These are phyloP conservation scores for Hestina assimilis DNA, from an alignment of 1,140 invertebrate genomes.

Conservation along the genomic window DNA sequence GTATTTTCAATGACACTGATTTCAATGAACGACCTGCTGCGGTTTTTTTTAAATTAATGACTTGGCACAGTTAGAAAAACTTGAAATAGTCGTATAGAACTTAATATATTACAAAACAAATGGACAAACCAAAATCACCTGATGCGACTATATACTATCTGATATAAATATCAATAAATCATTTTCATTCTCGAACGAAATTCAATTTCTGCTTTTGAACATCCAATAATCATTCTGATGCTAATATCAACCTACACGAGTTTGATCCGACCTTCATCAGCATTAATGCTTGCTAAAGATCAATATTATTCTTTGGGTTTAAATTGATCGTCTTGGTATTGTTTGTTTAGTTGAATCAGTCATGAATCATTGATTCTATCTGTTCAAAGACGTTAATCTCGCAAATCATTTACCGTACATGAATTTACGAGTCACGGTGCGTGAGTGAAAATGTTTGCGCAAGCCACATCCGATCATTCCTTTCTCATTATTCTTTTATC, in stretches of 20 bases:
- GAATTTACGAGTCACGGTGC: slow-evolving; percentile 22
- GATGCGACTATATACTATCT: no score
- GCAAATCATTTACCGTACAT: slow-evolving; percentile 30
- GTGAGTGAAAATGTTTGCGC: slow-evolving; percentile 24
- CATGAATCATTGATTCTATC: slow-evolving; percentile 36
- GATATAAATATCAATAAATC: no score
- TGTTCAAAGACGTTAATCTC: slow-evolving; percentile 29
- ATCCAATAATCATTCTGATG: background rate
- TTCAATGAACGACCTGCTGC: no score
- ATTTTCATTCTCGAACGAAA: background rate
- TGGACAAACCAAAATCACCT: no score
- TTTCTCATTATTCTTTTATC: no score
- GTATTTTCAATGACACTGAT: no score
- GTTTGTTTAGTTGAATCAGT: slow-evolving; percentile 31
- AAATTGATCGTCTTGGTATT: slow-evolving; percentile 23
- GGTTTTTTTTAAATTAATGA: no score
- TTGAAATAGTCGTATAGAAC: no score
- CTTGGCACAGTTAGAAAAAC: no score
- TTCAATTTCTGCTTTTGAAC: background rate
- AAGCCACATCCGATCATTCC: slow-evolving; percentile 16
- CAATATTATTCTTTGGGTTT: slow-evolving; percentile 35
- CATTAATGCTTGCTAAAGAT: slow-evolving; percentile 8
- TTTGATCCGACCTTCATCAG: background rate
- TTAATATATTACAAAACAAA: no score
- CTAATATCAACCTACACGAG: slow-evolving; percentile 3